These are phyloP conservation scores for Drosophila melanica DNA, from an alignment of 1,140 invertebrate species.

Conservation along the genomic window DNA sequence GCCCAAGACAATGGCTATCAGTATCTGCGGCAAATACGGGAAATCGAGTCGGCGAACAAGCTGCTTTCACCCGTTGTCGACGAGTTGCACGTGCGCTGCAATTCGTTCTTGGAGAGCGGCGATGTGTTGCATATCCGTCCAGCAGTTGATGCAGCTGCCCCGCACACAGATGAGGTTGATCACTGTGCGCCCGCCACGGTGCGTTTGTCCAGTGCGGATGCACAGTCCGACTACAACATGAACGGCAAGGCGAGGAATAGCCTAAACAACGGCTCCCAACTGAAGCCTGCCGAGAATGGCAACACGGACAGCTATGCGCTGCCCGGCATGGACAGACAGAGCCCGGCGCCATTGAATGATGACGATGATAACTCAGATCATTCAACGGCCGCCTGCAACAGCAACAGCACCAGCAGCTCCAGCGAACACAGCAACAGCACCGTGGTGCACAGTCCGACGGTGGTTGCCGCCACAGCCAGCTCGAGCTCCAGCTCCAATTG, in stretches of 20 bases:
- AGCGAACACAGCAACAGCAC: constrained; percentile 82
- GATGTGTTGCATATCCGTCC: constrained; percentile 52
- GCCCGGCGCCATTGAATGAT: constrained; percentile 20
- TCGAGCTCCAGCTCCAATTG: constrained; percentile 24
- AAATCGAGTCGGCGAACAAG: constrained; percentile 81
- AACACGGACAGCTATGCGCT: constrained; percentile 45
- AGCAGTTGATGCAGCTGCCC: constrained; percentile 1
- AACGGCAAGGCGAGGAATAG: constrained; percentile 52
- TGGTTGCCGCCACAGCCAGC: constrained; percentile 21
- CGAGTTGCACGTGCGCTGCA: constrained; percentile 30
- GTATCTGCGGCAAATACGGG: constrained; percentile 80
- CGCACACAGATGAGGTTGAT: constrained; percentile 69
- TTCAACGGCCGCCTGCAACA: constrained; percentile 72
- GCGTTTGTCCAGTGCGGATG: constrained; percentile 47
- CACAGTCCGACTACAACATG: constrained; percentile 75
- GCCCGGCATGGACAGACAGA: constrained; percentile 20
- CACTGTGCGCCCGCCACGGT: constrained; percentile 65
- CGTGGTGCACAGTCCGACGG: constrained; percentile 75
- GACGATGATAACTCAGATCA: constrained; percentile 79
- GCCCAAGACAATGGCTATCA: constrained; percentile 80
- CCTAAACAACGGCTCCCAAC: constrained; percentile 8
- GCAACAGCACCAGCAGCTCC: constrained; percentile 78
- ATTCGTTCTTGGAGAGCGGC: constrained; percentile 26
- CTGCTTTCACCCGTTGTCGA: constrained; percentile 72
- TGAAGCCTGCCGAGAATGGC: constrained; percentile 57